Percentiles rank a stretch among this genome's conserved stretches.
Evolutionary conservation across 2,888 invertebrate genomes (phyloP).

Genomic region (Morpho helenor): DNA sequence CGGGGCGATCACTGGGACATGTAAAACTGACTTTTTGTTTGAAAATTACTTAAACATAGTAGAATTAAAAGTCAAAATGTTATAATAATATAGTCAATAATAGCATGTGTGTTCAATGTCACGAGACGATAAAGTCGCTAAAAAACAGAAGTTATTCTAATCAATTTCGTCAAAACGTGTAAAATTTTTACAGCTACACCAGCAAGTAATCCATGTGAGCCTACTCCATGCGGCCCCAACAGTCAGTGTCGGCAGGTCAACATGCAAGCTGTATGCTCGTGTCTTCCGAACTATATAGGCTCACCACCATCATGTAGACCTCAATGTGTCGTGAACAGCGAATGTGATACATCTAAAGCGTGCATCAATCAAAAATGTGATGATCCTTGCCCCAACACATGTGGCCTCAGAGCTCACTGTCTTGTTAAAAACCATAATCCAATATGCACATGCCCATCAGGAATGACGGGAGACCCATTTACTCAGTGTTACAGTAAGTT

Average conservation of each 20-base stretch:
- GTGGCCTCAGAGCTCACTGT: conserved; percentile 91
- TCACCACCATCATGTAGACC: conserved; percentile 90
- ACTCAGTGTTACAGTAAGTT: conserved; percentile 87
- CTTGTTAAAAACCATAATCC: conserved; percentile 91
- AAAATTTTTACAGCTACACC: conserved; percentile 50
- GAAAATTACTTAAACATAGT: too few relatives aligned
- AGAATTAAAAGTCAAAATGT: too few relatives aligned
- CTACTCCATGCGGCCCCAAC: conserved; percentile 93
- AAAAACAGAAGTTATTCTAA: too few relatives aligned
- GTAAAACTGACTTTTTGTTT: too few relatives aligned
- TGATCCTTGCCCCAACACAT: conserved; percentile 93
- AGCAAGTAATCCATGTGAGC: conserved; percentile 85
- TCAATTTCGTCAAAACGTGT: too few relatives aligned
- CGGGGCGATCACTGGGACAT: too few relatives aligned
- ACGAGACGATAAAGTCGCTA: too few relatives aligned
- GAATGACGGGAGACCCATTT: conserved; percentile 93
- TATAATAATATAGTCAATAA: too few relatives aligned
- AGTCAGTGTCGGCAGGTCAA: conserved; percentile 90
- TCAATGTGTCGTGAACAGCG: conserved; percentile 92
- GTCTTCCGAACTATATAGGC: conserved; percentile 87
- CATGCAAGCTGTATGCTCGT: conserved; percentile 91
- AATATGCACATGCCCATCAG: conserved; percentile 90
- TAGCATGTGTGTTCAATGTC: too few relatives aligned
- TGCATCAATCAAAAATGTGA: conserved; percentile 92
- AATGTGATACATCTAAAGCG: conserved; percentile 89